Evolutionary conservation across 2,888 invertebrate genomes (phyloP).

Genomic region (Epsilonema sp.): DNA sequence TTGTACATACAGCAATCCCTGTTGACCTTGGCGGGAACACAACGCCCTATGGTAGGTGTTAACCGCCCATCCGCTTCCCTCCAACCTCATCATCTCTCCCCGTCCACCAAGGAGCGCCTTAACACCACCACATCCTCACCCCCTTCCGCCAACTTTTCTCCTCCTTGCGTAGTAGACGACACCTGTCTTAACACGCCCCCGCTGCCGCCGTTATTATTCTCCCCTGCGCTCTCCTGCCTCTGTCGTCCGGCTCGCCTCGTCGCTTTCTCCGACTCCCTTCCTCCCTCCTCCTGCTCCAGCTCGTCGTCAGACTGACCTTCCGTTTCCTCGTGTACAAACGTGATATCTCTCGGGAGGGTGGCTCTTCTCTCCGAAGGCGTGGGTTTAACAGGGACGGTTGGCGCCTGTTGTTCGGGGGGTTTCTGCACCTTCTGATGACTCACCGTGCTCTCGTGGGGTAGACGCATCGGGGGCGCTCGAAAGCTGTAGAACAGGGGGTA

Average conservation of each 20-base stretch:
- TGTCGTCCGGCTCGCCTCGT: background rate
- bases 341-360: background rate
- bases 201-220: too few relatives aligned
- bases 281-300: too few relatives aligned
- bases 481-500: constrained; percentile 99
- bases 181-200: background rate
- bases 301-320: background rate
- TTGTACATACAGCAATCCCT: too few relatives aligned
- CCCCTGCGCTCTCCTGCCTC: background rate
- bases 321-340: constrained; percentile 8
- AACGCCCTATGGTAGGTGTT: too few relatives aligned
- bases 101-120: background rate
- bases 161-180: background rate
- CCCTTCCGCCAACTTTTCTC: background rate
- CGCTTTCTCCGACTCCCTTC: too few relatives aligned
- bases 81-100: background rate
- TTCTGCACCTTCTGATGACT: constrained; percentile 42
- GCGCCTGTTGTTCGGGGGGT: background rate
- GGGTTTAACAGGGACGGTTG: too few relatives aligned
- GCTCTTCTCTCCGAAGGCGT: too few relatives aligned
- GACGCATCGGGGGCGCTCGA: constrained; percentile 85
- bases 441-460: constrained; percentile 96
- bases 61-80: too few relatives aligned
- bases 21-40: too few relatives aligned
- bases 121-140: background rate